Evolutionary conservation across 2,888 invertebrate species (phyloP), one percentile per base, ranked within the genome.

Genomic region (Acrobasis consociella): DNA sequence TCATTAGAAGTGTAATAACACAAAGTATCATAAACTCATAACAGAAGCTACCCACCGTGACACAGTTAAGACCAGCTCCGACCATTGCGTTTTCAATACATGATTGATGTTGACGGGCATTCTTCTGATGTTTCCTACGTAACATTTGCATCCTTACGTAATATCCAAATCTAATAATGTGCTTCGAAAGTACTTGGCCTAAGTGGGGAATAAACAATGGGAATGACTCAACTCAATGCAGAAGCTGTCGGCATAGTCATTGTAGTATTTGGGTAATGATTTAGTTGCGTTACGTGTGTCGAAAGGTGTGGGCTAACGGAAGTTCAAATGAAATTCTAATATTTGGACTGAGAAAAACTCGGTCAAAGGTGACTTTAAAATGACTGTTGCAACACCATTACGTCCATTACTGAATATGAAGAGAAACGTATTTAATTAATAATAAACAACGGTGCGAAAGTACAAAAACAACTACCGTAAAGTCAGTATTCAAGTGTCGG

Each of bases 161-260:
- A 60, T 51, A 60, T 22, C 39, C 15, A 52, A 52, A 61, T 53
- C 42, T 63, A 61, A 63, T 65, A 66, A 64, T 60, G 52, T 52
- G 52, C 17, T 17, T 50, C 51, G 59, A 66, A 63, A 63, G 64
- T 60, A 62, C 66, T 49, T 63, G 62, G 68, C 64, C 63, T 69
- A 64, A 68, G 66, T 66, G 64, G 55, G 62, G 58, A 59, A 59
- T 63, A 67, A 66, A 64, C 64, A 66, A 69, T 65, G 66, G 62
- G 49, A 63, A 64, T 69, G 69, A 69, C 62, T 69, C 69, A 69
- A 65, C 64, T 5, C 58, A 51, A 60, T 62, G 63, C 46, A 66
- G 64, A 62, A 62, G 66, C 58, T 58, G 61, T 59, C 58, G 62
- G 62, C 59, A 59, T 15, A 50, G 65, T 53, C 61, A 63, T 65